Evolutionary conservation across 2,888 invertebrate genomes (phyloP).

Genomic region (Scaptomyza parva): DNA sequence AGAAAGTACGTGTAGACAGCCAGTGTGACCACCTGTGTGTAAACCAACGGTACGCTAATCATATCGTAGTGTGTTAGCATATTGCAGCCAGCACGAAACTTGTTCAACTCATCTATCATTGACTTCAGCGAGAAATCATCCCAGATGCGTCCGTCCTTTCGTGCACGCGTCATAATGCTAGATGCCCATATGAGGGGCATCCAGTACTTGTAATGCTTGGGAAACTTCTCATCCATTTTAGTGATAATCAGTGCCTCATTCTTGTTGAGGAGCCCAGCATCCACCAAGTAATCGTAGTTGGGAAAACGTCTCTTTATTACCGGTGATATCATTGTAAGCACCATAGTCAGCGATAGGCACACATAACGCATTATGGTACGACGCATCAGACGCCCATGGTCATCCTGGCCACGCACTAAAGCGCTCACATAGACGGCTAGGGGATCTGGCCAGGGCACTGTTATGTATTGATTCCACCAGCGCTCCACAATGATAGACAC

Average conservation of each 20-base stretch:
- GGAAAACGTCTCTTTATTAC: constrained; percentile 95
- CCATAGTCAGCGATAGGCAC: constrained; percentile 93
- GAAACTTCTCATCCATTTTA: constrained; percentile 91
- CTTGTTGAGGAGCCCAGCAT: constrained; percentile 91
- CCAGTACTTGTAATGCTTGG: constrained; percentile 95
- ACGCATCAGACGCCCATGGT: constrained; percentile 91
- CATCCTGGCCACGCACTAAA: constrained; percentile 92
- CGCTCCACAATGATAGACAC: constrained; percentile 95
- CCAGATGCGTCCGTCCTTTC: constrained; percentile 94
- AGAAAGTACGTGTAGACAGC: constrained; percentile 94
- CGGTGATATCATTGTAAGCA: constrained; percentile 93
- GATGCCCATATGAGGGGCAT: constrained; percentile 95
- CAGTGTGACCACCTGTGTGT: constrained; percentile 96
- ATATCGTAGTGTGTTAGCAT: constrained; percentile 90
- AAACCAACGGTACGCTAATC: constrained; percentile 90
- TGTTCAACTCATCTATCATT: constrained; percentile 93
- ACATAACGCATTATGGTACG: constrained; percentile 92
- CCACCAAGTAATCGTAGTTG: constrained; percentile 91
- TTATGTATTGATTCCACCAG: constrained; percentile 95
- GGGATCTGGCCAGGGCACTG: constrained; percentile 94
- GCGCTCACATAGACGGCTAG: constrained; percentile 93
- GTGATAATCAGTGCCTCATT: constrained; percentile 92
- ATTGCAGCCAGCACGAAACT: constrained; percentile 91
- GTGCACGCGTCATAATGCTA: constrained; percentile 93
- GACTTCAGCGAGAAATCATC: constrained; percentile 97